phyloP scores from a whole-genome alignment of 2,888 invertebrate genomes.

The Stomorhina lunata region DNA sequence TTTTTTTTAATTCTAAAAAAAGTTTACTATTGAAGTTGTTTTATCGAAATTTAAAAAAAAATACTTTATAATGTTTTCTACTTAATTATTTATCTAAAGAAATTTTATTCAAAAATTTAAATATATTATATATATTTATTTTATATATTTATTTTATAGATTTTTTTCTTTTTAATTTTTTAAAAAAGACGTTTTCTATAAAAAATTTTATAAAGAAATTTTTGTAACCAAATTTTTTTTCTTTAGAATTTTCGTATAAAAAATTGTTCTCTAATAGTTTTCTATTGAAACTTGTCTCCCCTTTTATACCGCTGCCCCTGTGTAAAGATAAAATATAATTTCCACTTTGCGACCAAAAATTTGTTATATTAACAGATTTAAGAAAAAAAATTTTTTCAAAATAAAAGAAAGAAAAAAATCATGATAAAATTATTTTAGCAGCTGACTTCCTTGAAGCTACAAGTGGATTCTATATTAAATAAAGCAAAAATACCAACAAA shows the following conservation, averaged over 20 bases:
- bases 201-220: too few relatives aligned
- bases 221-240: too few relatives aligned
- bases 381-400: background rate
- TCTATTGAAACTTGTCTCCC: background rate
- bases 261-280: background rate
- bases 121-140: too few relatives aligned
- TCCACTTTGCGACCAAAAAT: slow-evolving; percentile 32
- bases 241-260: background rate
- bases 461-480: slow-evolving; percentile 58
- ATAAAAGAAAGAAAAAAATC: background rate
- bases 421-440: slow-evolving; percentile 38
- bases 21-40: too few relatives aligned
- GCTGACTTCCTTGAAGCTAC: slow-evolving; percentile 62
- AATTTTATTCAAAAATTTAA: too few relatives aligned
- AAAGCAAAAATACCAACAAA: background rate
- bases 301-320: background rate
- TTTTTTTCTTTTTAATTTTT: too few relatives aligned
- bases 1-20: too few relatives aligned
- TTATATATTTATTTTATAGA: too few relatives aligned
- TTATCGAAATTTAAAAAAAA: too few relatives aligned
- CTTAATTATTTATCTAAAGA: too few relatives aligned
- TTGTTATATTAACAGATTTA: background rate
- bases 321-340: background rate
- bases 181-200: too few relatives aligned
- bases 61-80: too few relatives aligned